phyloP scores from a whole-genome alignment of 2,113 vertebrate genomes.

The Oreochromis spilurus region DNA sequence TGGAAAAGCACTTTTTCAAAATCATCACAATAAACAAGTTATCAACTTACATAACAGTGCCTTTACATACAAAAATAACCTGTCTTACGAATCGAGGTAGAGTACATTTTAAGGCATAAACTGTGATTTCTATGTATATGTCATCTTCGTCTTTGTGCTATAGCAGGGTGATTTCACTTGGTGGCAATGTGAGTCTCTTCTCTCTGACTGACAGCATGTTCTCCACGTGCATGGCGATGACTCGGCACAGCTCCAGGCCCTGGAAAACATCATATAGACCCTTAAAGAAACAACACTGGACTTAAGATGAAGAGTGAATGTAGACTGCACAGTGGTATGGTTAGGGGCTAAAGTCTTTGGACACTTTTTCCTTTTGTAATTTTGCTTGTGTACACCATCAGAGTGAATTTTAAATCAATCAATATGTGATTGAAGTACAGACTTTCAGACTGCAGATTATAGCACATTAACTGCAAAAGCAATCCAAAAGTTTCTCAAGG shows the following conservation, averaged over 20 bases:
- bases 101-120: constrained; percentile 15
- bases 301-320: neutral
- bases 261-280: constrained; percentile 42
- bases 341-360: neutral
- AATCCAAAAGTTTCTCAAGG: neutral
- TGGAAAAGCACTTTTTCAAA: neutral
- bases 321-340: neutral
- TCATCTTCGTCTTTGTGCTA: constrained; percentile 54
- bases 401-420: neutral
- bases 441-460: neutral
- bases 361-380: neutral
- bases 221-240: constrained; percentile 91
- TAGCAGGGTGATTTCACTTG: constrained; percentile 94
- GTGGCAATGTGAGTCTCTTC: constrained; percentile 89
- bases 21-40: neutral
- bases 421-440: neutral
- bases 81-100: constrained; percentile 51
- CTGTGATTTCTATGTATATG: neutral
- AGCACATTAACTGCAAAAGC: neutral
- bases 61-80: constrained; percentile 21
- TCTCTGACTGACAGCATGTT: constrained; percentile 84
- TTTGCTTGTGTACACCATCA: neutral
- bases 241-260: constrained; percentile 91
- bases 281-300: neutral
- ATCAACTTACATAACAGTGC: neutral